A percentile compares a stretch with the other conserved stretches of the same genome.
These are phyloP conservation scores for Caenorhabditis imperialis DNA, from an alignment of 2,888 invertebrate species.

Conservation along the genomic window DNA sequence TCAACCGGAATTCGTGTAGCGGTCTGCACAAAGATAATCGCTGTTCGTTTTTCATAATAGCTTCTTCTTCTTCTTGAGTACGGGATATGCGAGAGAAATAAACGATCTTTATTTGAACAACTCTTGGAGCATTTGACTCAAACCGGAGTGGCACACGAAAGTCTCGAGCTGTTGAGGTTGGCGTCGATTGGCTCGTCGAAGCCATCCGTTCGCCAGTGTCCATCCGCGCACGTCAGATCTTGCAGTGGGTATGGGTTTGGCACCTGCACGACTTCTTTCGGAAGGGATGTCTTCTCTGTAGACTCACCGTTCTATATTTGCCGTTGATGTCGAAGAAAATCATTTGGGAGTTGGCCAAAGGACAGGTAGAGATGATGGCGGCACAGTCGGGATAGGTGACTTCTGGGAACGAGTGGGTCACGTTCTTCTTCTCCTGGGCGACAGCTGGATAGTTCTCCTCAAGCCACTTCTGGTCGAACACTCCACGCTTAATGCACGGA, in stretches of 20 bases:
- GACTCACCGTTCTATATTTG: no score
- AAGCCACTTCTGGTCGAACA: constrained; percentile 8
- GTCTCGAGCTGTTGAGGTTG: constrained; percentile 5
- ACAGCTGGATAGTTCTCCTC: neutral
- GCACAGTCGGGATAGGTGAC: constrained; percentile 18
- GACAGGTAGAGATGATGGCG: constrained; percentile 9
- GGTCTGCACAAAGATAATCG: neutral
- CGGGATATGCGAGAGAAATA: constrained; percentile 45
- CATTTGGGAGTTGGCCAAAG: neutral
- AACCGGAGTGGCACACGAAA: constrained; percentile 12
- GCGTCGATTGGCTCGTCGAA: neutral
- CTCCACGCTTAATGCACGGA: constrained; percentile 8
- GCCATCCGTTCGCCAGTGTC: neutral
- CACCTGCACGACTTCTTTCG: neutral
- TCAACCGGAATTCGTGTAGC: constrained; percentile 49
- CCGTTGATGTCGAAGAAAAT: no score
- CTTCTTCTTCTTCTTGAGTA: constrained; percentile 14
- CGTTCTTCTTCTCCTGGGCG: neutral
- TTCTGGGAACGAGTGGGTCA: neutral
- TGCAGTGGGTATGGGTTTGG: neutral
- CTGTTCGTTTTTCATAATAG: neutral
- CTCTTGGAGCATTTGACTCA: no score
- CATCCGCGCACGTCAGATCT: neutral
- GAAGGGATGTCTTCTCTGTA: neutral
- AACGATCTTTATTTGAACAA: constrained; percentile 39